phyloP scores from a whole-genome alignment of 2,113 vertebrate genomes.

The Anoura caudifer region DNA sequence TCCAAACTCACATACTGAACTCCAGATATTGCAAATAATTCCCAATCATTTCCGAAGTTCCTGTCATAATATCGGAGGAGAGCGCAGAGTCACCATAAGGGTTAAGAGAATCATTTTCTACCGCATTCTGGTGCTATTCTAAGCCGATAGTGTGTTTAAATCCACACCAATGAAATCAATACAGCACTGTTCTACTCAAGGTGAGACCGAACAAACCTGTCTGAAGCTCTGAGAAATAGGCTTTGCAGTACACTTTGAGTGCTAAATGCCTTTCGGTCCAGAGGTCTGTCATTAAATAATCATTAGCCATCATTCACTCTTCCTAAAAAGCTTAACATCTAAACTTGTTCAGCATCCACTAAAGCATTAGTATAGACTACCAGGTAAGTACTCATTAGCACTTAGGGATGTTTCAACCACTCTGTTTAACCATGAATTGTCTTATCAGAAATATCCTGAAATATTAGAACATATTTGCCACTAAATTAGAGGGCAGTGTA shows the following conservation, averaged over 20 bases:
- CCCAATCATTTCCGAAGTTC: constrained; percentile 1
- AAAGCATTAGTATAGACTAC: constrained; percentile 70
- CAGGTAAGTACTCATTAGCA: constrained; percentile 68
- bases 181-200: constrained; percentile 80
- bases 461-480: background rate
- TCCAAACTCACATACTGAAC: background rate
- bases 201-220: constrained; percentile 84
- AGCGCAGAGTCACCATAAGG: constrained; percentile 48
- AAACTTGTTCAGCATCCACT: constrained; percentile 65
- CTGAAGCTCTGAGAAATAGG: constrained; percentile 80
- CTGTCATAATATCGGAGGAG: background rate
- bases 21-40: constrained; percentile 3
- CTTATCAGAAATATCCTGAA: background rate
- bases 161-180: constrained; percentile 80
- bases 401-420: constrained; percentile 21
- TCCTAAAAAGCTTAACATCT: constrained; percentile 80
- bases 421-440: background rate
- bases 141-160: constrained; percentile 81
- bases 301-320: constrained; percentile 81
- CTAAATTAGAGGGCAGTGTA: background rate
- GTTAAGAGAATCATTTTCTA: constrained; percentile 73
- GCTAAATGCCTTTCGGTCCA: constrained; percentile 81
- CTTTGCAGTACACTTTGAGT: constrained; percentile 77
- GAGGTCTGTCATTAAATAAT: constrained; percentile 82
- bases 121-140: constrained; percentile 77